A percentile compares a stretch with the other conserved stretches of the same genome.
Conservation (phyloP, 2,113 vertebrate genomes). For the Serinus canaria region DNA sequence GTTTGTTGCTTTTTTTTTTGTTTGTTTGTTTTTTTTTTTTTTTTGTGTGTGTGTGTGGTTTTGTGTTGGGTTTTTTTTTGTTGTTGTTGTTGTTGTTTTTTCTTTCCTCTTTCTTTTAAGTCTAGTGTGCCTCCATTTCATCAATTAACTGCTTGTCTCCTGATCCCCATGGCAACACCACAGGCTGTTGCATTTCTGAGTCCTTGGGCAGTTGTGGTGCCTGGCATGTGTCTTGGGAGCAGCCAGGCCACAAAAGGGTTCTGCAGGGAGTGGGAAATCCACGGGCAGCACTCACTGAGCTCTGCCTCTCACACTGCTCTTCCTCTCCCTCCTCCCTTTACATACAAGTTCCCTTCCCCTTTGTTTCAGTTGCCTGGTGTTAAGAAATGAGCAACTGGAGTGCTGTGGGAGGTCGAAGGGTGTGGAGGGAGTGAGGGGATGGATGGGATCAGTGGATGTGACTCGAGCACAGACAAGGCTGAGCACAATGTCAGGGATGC, state of each 20-base stretch:
- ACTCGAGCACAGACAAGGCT: rapidly evolving
- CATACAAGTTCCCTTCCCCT: background rate
- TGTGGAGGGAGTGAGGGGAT: background rate
- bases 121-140: constrained; percentile 17
- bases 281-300: background rate
- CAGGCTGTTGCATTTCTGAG: constrained; percentile 30
- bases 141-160: constrained; percentile 46
- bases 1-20: background rate
- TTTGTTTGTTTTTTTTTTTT: background rate
- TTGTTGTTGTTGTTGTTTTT: background rate
- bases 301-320: background rate
- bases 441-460: background rate
- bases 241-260: constrained; percentile 1
- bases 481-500: background rate
- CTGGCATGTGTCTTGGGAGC: constrained; percentile 14
- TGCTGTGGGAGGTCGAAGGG: background rate
- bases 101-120: background rate
- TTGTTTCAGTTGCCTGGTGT: background rate
- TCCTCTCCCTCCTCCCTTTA: background rate
- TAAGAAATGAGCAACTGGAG: background rate
- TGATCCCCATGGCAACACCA: constrained; percentile 47
- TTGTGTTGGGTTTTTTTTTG: background rate
- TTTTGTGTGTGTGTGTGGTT: background rate
- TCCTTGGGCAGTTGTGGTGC: constrained; percentile 16
- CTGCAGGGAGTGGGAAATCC: constrained; percentile 39